phyloP scores from a whole-genome alignment of 2,113 vertebrate species.

The Sinocyclocheilus anophthalmus region DNA sequence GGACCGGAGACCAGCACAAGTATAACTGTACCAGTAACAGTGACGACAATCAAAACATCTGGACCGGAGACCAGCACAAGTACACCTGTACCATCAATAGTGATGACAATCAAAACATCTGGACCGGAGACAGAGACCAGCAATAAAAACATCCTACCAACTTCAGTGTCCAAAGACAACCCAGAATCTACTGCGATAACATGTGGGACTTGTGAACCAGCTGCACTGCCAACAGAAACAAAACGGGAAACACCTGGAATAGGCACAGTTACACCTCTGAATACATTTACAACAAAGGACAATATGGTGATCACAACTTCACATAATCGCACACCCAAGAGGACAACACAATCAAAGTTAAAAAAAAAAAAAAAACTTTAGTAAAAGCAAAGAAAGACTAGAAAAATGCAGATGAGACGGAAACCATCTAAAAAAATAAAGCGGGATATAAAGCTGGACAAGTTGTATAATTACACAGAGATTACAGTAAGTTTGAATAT shows the following conservation, averaged over 20 bases:
- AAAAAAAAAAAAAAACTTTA: not conserved
- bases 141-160: too few relatives aligned
- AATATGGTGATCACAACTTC: too few relatives aligned
- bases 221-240: not conserved
- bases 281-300: too few relatives aligned
- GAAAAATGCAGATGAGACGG: not conserved
- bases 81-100: not conserved
- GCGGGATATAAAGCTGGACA: rapidly evolving
- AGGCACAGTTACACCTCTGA: too few relatives aligned
- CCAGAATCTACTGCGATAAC: not conserved
- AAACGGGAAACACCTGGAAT: too few relatives aligned
- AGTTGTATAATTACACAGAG: not conserved
- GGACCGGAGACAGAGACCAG: not conserved
- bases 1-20: too few relatives aligned
- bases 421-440: too few relatives aligned
- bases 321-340: too few relatives aligned
- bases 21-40: too few relatives aligned
- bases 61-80: not conserved
- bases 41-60: not conserved
- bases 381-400: slow-evolving; percentile 30
- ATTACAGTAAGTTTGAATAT: not conserved
- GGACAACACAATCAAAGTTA: too few relatives aligned
- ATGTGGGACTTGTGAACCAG: not conserved
- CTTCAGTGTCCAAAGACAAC: too few relatives aligned
- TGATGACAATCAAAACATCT: not conserved